Evolutionary conservation across 2,888 invertebrate genomes (phyloP).

Genomic region (Harpagoxenus sublaevis): DNA sequence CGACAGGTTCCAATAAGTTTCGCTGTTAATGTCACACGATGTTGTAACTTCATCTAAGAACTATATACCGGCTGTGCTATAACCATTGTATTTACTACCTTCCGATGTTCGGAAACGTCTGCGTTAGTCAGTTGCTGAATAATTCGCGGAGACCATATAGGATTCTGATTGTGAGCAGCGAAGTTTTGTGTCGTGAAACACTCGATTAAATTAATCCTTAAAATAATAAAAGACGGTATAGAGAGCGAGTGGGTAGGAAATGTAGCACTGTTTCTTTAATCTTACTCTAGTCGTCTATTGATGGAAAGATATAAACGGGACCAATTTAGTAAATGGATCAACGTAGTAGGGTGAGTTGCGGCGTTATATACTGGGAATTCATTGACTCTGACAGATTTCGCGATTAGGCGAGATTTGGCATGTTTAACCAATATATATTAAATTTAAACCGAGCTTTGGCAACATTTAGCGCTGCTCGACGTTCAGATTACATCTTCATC

Average conservation of each 20-base stretch:
- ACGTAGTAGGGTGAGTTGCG: background rate
- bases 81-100: background rate
- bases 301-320: background rate
- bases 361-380: background rate
- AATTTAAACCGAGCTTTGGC: background rate
- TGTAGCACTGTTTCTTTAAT: background rate
- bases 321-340: background rate
- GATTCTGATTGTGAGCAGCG: background rate
- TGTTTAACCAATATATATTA: background rate
- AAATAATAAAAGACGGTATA: background rate
- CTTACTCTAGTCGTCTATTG: background rate
- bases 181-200: background rate
- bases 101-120: slow-evolving; percentile 20
- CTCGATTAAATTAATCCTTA: background rate
- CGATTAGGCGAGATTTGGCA: background rate
- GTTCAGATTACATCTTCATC: background rate
- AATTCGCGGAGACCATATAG: background rate
- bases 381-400: background rate
- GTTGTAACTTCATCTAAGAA: slow-evolving; percentile 22
- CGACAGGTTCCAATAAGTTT: slow-evolving; percentile 29
- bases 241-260: background rate
- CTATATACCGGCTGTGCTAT: background rate
- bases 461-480: background rate
- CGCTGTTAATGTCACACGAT: slow-evolving; percentile 25
- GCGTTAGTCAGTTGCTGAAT: background rate